phyloP scores from a whole-genome alignment of 2,888 invertebrate genomes.

The Pilophorus perplexus region DNA sequence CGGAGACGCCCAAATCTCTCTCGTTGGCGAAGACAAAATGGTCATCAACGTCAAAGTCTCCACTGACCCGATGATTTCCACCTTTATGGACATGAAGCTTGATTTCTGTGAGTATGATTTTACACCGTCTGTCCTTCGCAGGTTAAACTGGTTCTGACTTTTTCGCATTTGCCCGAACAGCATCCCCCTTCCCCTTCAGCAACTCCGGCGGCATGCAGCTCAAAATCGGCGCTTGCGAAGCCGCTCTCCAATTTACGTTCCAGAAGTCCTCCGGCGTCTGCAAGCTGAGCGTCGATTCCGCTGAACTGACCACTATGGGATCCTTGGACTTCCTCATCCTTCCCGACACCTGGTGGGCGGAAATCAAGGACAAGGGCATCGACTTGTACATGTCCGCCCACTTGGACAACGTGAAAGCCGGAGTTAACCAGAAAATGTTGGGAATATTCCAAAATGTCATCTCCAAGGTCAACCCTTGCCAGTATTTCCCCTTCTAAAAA shows the following conservation, averaged over 20 bases:
- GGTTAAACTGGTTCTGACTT: too few species aligned
- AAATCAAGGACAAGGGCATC: slow-evolving; percentile 32
- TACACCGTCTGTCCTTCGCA: neutral
- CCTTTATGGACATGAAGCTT: slow-evolving; percentile 18
- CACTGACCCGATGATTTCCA: slow-evolving; percentile 9
- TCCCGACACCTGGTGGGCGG: slow-evolving; percentile 28
- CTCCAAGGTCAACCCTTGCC: slow-evolving; percentile 26
- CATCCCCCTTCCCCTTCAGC: slow-evolving; percentile 24
- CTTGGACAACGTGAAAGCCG: slow-evolving; percentile 9
- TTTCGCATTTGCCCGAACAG: too few species aligned
- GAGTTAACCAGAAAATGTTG: slow-evolving; percentile 9
- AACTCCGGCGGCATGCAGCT: slow-evolving; percentile 27
- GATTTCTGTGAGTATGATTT: slow-evolving; percentile 16
- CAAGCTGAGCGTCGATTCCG: slow-evolving; percentile 19
- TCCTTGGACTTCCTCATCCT: slow-evolving; percentile 32
- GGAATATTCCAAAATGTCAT: slow-evolving; percentile 15
- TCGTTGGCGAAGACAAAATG: slow-evolving; percentile 24
- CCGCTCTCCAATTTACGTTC: slow-evolving; percentile 18
- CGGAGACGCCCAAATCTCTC: slow-evolving; percentile 14
- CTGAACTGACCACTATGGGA: slow-evolving; percentile 15
- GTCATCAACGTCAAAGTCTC: neutral
- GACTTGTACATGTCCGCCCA: slow-evolving; percentile 25
- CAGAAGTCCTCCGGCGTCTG: neutral
- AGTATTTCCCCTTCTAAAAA: slow-evolving; percentile 24
- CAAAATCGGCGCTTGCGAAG: slow-evolving; percentile 4